Base-by-base conservation (phyloP, 37 sponge, comb jelly and placozoan genomes). In the Lycopodina hypogea region DNA sequence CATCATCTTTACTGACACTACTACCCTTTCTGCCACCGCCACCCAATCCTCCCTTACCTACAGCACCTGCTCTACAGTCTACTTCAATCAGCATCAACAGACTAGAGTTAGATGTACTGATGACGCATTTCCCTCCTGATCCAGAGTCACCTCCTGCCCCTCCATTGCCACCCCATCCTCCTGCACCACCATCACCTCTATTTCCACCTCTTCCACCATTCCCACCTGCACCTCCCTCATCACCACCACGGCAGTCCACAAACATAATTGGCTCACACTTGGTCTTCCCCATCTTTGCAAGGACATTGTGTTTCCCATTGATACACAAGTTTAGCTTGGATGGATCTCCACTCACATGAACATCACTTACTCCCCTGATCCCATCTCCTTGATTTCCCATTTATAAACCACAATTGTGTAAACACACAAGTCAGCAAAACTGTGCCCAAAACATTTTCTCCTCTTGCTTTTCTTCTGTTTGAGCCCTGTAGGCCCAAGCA, bases 111-210 rank as follows among this genome's bases (percentile, higher is more conserved):
- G 38, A 22, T 3, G 81, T 57, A 39, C 51, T 68, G 15, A 91
- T 56, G 9, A 87, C 58, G 61, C 87, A 86, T 0, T n/a, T 18
- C 1, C 92, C 92, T 41, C 92, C 92, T 69, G 28, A 65, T 35
- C 92, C 92, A 57, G 84, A 87, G 76, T 75, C 48, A 29, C 94
- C 94, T 0, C 90, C 94, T 69, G 51, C 65, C 22, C 94, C 94
- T 32, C 91, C 94, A 69, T 77, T 68, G 18, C 94, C 94, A 7
- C 94, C 94, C 3, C 22, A n/a, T 52, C 86, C 94, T 26, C 94
- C 94, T 33, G 23, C 41, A 0, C 88, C 94, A 39, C 87, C 88
- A 78, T 75, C 41, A 0, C 88, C 94, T 51, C 94, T 90, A 19
- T 68, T 73, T 1, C 88, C 94, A 23, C 91, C 94, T 18, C 76